phyloP scores from a whole-genome alignment of 2,113 vertebrate genomes.

The Pseudorasbora parva region DNA sequence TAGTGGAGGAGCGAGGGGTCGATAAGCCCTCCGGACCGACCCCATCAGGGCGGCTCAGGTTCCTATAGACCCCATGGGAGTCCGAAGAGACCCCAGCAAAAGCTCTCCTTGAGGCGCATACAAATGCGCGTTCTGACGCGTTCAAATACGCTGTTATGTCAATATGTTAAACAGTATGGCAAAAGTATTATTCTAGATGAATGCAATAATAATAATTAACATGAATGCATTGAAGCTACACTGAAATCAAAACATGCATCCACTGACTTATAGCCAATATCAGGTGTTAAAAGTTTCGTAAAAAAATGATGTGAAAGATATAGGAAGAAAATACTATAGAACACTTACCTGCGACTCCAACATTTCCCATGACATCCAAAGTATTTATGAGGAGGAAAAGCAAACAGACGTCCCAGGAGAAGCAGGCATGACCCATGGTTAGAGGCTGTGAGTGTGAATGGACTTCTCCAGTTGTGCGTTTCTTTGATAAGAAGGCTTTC shows the following conservation, averaged over 20 bases:
- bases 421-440: constrained; percentile 83
- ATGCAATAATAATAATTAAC: neutral
- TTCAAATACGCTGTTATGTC: neutral
- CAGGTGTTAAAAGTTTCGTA: constrained; percentile 29
- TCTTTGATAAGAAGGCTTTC: constrained; percentile 75
- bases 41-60: constrained; percentile 61
- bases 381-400: constrained; percentile 80
- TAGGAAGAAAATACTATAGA: neutral
- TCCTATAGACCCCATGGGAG: constrained; percentile 42
- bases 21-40: constrained; percentile 62
- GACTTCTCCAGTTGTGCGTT: constrained; percentile 70
- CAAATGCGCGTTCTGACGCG: neutral
- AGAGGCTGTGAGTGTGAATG: constrained; percentile 73
- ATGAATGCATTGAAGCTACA: neutral
- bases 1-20: constrained; percentile 51
- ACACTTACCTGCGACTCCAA: constrained; percentile 83
- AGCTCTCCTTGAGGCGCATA: neutral
- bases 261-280: neutral
- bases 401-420: constrained; percentile 81
- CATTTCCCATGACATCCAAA: constrained; percentile 79
- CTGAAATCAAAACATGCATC: neutral
- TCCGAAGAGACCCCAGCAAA: constrained; percentile 17
- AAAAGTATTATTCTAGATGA: neutral
- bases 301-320: neutral
- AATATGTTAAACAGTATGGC: neutral